phyloP scores from a whole-genome alignment of 2,113 vertebrate species.

The Gymnocephalus cernua region DNA sequence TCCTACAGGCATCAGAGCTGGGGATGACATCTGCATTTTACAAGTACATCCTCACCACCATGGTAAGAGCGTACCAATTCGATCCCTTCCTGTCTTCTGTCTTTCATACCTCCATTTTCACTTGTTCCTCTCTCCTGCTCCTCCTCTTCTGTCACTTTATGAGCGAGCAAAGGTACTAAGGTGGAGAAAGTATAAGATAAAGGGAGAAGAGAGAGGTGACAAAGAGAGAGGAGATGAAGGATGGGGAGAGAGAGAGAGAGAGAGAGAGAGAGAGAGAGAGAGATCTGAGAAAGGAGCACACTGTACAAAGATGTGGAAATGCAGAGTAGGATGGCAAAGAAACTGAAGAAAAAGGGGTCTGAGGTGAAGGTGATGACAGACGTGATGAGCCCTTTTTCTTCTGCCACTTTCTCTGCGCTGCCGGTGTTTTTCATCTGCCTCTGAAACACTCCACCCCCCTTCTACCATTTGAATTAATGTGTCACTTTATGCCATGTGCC shows the following conservation, averaged over 20 bases:
- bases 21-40: slow-evolving; percentile 96
- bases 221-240: slow-evolving; percentile 43
- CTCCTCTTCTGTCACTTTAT: slow-evolving; percentile 37
- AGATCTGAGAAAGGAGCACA: slow-evolving; percentile 36
- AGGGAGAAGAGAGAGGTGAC: slow-evolving; percentile 56
- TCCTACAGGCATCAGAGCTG: slow-evolving; percentile 89
- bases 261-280: slow-evolving; percentile 17
- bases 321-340: slow-evolving; percentile 44
- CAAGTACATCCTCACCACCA: slow-evolving; percentile 96
- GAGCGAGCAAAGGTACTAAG: slow-evolving; percentile 48
- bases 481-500: slow-evolving; percentile 52
- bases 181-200: slow-evolving; percentile 43
- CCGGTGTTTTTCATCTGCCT: slow-evolving; percentile 64
- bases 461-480: slow-evolving; percentile 68
- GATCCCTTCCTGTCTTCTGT: slow-evolving; percentile 1
- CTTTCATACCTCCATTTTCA: slow-evolving; percentile 13
- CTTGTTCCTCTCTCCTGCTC: slow-evolving; percentile 7
- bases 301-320: slow-evolving; percentile 53
- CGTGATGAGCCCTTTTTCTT: slow-evolving; percentile 46
- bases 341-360: slow-evolving; percentile 30
- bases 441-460: slow-evolving; percentile 59
- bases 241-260: slow-evolving; percentile 19
- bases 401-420: slow-evolving; percentile 45
- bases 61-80: slow-evolving; percentile 85
- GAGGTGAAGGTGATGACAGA: slow-evolving; percentile 70